Evolutionary conservation across 1,140 invertebrate species (phyloP), one percentile per base, ranked within the genome.

Genomic region (Drosophila athabasca): DNA sequence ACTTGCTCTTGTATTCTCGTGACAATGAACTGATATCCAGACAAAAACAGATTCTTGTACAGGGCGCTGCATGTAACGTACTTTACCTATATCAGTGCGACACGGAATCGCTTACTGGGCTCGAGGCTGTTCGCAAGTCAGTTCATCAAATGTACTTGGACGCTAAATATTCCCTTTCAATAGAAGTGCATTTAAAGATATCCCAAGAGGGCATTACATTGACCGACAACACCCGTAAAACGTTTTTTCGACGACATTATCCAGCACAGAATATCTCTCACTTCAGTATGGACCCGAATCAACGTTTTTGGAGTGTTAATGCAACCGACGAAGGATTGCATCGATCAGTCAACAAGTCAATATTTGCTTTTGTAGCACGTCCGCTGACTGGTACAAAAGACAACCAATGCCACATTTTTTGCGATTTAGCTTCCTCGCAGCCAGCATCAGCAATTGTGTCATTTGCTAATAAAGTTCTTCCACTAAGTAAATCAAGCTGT

Each of bases 341-440:
- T 29, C 60, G 73, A 13, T 26, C 55, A 0, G 66, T 82, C 0
- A 75, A 78, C 6, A 97, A 96, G 83, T 94, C 95, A 48, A 95
- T 96, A 68, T 99, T 99, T 93, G 98, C 97, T 49, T 99, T 99
- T 93, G 97, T 99, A 26, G 97, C 98, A 7, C 94, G 97, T 48
- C 97, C 97, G 90, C 76, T 88, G 15, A 62, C 94, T 39, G 94
- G 94, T 3, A 92, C 93, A 3, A 94, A 95, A 13, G 97, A 98
- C 92, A 99, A 99, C 92, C 96, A 97, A 91, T 99, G 98, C 92
- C 97, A 99, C 93, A 94, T 99, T 41, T 98, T 99, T 92, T 97
- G 97, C 13, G 98, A 99, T 92, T 92, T 98, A 17, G 97, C 99
- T 85, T 95, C 96, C 3, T 96, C 97, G 81, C 98, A 99, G 87